Evolutionary conservation across 2,797 vertebrate species (phyloP).

Genomic region (Crenichthys baileyi): DNA sequence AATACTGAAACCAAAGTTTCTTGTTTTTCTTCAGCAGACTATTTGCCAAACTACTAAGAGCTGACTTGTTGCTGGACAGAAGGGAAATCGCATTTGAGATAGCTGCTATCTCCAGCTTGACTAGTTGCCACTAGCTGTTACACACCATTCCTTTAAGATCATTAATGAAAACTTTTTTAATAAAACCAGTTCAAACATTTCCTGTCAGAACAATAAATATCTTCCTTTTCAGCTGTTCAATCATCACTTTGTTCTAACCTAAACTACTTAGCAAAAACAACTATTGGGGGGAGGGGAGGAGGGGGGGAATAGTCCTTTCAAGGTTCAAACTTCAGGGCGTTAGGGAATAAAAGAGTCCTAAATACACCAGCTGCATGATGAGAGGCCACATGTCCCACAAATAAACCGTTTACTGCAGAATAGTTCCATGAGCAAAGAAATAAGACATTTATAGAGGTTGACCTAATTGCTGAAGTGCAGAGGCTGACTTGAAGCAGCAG

Average conservation of each 20-base stretch:
- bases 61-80: neutral
- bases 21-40: neutral
- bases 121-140: neutral
- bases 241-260: conserved; percentile 1
- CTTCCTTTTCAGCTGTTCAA: neutral
- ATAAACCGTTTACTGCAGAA: conserved; percentile 52
- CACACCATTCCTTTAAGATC: neutral
- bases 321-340: conserved; percentile 47
- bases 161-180: neutral
- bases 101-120: neutral
- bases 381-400: conserved; percentile 54
- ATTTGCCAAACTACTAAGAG: neutral
- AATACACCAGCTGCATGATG: conserved; percentile 44
- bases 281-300: neutral
- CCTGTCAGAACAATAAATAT: neutral
- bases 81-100: neutral
- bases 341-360: conserved; percentile 41
- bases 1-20: neutral
- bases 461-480: conserved; percentile 35
- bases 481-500: conserved; percentile 44
- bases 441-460: conserved; percentile 56
- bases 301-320: conserved; percentile 38
- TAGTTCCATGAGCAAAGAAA: conserved; percentile 52
- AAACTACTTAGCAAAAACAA: conserved; percentile 22
- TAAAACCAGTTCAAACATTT: neutral